These are phyloP conservation scores for Orthonyx spaldingii DNA, from an alignment of 2,113 vertebrate species.

Conservation along the genomic window DNA sequence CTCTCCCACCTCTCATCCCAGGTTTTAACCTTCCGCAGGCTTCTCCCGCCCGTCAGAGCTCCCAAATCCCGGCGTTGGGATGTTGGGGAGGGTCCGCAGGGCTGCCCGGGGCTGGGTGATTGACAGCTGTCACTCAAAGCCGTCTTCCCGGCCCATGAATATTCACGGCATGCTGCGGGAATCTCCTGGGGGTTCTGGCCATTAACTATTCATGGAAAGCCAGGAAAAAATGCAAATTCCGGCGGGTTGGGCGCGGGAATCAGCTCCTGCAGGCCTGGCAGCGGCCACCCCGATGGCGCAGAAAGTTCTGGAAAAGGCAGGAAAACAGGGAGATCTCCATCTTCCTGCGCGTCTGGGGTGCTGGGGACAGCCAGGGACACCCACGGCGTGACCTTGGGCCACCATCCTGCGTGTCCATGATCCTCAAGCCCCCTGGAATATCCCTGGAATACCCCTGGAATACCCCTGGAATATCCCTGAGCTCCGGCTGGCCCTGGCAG, in stretches of 20 bases:
- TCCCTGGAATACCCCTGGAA: not conserved
- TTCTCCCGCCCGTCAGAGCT: fast-evolving
- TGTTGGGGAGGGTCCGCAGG: not conserved
- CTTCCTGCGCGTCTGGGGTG: fast-evolving
- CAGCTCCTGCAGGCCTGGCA: fast-evolving
- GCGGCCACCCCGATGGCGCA: fast-evolving
- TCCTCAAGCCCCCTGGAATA: fast-evolving
- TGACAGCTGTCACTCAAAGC: slow-evolving; percentile 15
- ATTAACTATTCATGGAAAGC: not conserved
- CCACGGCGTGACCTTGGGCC: fast-evolving
- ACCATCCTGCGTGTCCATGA: fast-evolving
- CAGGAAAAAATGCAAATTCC: not conserved
- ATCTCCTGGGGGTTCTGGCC: fast-evolving
- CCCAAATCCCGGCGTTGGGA: not conserved
- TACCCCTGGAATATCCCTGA: too few relatives aligned
- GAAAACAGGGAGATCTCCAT: fast-evolving
- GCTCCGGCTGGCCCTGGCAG: not conserved
- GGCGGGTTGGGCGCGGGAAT: not conserved
- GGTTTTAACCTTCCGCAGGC: fast-evolving
- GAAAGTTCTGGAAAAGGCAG: not conserved
- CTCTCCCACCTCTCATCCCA: not conserved
- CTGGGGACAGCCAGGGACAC: not conserved
- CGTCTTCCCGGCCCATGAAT: not conserved
- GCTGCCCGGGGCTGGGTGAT: not conserved
- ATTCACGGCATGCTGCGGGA: not conserved